phyloP scores from a whole-genome alignment of 2,888 invertebrate species.

The Sinohyriopsis cumingii region DNA sequence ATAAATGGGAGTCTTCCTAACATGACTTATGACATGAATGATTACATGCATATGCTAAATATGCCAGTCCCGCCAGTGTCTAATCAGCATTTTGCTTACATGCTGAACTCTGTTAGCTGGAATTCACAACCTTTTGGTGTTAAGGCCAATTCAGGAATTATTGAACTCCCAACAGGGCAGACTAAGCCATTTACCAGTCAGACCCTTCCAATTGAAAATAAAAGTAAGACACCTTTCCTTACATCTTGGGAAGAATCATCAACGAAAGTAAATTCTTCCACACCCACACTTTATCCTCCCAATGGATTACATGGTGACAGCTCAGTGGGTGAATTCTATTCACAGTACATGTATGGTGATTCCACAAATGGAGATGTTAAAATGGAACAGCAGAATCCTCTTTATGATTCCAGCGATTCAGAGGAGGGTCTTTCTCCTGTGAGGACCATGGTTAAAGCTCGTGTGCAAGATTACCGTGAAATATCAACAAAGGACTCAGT shows the following conservation, averaged over 20 bases:
- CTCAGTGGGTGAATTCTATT: no score
- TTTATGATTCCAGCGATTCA: constrained; percentile 40
- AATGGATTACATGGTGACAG: no score
- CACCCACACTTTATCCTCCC: no score
- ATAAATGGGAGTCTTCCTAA: constrained; percentile 30
- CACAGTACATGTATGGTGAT: constrained; percentile 3
- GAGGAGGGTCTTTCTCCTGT: constrained; percentile 45
- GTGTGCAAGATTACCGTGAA: constrained; percentile 38
- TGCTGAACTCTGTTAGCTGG: constrained; percentile 44
- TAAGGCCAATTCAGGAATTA: constrained; percentile 28
- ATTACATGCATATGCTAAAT: constrained; percentile 58
- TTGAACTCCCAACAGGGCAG: constrained; percentile 11
- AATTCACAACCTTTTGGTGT: constrained; percentile 30
- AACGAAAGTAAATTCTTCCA: no score
- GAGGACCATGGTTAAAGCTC: constrained; percentile 35
- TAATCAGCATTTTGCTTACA: constrained; percentile 53
- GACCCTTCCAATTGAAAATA: no score
- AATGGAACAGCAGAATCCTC: constrained; percentile 18
- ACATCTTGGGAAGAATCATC: no score
- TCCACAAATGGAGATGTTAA: constrained; percentile 12
- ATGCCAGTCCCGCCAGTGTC: constrained; percentile 47
- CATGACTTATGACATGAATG: constrained; percentile 44
- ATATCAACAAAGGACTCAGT: constrained; percentile 11
- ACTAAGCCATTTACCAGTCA: no score
- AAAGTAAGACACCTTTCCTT: no score